Evolutionary conservation across 2,113 vertebrate genomes (phyloP).

Genomic region (Oncorhynchus kisutch): DNA sequence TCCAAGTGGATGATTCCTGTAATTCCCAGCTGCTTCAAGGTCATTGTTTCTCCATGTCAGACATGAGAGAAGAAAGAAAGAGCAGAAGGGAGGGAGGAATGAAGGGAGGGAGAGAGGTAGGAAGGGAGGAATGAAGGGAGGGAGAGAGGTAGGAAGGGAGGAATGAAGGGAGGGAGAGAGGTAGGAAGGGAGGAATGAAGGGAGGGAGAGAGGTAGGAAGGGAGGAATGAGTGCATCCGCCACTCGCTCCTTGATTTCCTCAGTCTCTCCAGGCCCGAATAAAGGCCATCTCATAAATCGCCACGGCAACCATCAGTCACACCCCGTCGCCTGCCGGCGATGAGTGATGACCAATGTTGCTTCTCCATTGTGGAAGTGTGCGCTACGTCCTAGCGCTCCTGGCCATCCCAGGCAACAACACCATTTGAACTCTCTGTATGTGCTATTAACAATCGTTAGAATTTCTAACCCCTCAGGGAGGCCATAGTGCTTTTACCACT

Average conservation of each 20-base stretch:
- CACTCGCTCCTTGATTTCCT: conserved; percentile 7
- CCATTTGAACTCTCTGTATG: not conserved
- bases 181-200: too few species aligned
- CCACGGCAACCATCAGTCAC: not conserved
- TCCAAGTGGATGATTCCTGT: conserved; percentile 26
- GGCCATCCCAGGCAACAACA: not conserved
- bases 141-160: too few species aligned
- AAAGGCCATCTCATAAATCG: not conserved
- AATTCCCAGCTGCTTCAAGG: conserved; percentile 55
- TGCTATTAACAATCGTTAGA: not conserved
- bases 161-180: too few species aligned
- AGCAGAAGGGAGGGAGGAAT: not conserved
- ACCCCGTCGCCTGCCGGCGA: not conserved
- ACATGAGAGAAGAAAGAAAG: conserved; percentile 11
- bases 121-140: too few species aligned
- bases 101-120: not conserved
- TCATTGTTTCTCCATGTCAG: conserved; percentile 30
- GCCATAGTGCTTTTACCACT: not conserved
- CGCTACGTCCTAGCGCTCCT: not conserved
- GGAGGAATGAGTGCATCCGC: not conserved
- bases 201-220: too few species aligned
- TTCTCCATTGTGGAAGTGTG: not conserved
- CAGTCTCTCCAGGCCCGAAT: not conserved
- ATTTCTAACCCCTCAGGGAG: not conserved
- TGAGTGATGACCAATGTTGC: not conserved